These are phyloP conservation scores for Halocaridina rubra DNA, from an alignment of 2,888 invertebrate species.

Conservation along the genomic window DNA sequence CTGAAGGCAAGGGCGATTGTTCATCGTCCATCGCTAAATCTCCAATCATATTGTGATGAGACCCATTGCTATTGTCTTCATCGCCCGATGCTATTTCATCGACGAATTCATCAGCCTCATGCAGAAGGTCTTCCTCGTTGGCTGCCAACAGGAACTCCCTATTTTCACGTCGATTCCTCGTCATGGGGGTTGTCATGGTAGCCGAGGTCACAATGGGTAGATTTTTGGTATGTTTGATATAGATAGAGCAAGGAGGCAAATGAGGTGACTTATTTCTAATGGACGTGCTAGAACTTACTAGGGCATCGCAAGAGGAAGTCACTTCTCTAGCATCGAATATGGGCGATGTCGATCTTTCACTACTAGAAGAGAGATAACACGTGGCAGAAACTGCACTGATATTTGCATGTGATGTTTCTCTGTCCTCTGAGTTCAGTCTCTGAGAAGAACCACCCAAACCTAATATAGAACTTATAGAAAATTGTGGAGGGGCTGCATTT, in stretches of 20 bases:
- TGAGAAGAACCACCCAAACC: conserved; percentile 45
- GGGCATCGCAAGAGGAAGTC: conserved; percentile 16
- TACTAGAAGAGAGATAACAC: not conserved
- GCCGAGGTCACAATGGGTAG: not conserved
- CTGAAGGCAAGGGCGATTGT: not conserved
- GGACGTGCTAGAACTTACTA: conserved; percentile 11
- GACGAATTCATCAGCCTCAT: conserved; percentile 38
- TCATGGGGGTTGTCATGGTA: not conserved
- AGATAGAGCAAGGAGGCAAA: conserved; percentile 21
- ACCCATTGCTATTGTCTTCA: conserved; percentile 34
- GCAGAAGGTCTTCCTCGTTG: conserved; percentile 18
- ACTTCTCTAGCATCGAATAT: not conserved
- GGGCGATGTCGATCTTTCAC: not conserved
- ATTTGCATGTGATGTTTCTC: too few species aligned
- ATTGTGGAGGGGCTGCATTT: conserved; percentile 43
- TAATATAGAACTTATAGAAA: conserved; percentile 61
- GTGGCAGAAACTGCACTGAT: not conserved
- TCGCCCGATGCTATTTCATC: conserved; percentile 41
- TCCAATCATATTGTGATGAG: not conserved
- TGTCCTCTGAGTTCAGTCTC: not conserved
- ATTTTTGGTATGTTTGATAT: not conserved
- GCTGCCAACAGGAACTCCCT: not conserved
- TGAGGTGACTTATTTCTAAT: conserved; percentile 2
- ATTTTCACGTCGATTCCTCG: not conserved
- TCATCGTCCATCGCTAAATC: not conserved